phyloP scores from a whole-genome alignment of 2,888 invertebrate species.

The Phasia obesa region DNA sequence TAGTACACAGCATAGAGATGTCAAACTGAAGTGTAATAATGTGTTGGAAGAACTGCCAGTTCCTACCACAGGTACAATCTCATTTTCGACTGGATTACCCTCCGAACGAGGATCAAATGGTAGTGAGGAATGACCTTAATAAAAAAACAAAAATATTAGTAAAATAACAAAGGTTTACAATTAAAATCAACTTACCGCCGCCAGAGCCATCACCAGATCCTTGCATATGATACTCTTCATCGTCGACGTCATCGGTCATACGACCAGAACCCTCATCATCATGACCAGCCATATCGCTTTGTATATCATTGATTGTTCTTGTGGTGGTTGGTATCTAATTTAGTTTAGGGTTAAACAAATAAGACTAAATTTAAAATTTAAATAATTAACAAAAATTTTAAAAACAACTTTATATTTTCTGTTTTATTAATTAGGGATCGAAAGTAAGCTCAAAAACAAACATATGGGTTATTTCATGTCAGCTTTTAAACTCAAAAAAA shows the following conservation, averaged over 20 bases:
- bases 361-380: too few relatives aligned
- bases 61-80: constrained; percentile 69
- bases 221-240: constrained; percentile 79
- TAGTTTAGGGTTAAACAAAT: too few relatives aligned
- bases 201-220: constrained; percentile 81
- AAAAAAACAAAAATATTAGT: background rate
- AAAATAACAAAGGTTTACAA: background rate
- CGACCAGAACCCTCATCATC: constrained; percentile 81
- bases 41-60: constrained; percentile 58
- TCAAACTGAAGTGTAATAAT: constrained; percentile 60
- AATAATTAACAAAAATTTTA: too few relatives aligned
- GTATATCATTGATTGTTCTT: constrained; percentile 80
- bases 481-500: too few relatives aligned
- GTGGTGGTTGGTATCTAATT: constrained; percentile 77
- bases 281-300: constrained; percentile 82
- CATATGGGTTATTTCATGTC: too few relatives aligned
- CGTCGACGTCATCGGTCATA: constrained; percentile 79
- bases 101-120: constrained; percentile 75
- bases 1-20: constrained; percentile 58
- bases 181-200: constrained; percentile 76
- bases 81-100: constrained; percentile 72
- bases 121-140: constrained; percentile 74
- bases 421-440: too few relatives aligned
- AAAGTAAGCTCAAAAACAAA: too few relatives aligned
- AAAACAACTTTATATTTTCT: too few relatives aligned